These are phyloP conservation scores for Xiphophorus birchmanni DNA, from an alignment of 2,797 vertebrate genomes.

Conservation along the genomic window DNA sequence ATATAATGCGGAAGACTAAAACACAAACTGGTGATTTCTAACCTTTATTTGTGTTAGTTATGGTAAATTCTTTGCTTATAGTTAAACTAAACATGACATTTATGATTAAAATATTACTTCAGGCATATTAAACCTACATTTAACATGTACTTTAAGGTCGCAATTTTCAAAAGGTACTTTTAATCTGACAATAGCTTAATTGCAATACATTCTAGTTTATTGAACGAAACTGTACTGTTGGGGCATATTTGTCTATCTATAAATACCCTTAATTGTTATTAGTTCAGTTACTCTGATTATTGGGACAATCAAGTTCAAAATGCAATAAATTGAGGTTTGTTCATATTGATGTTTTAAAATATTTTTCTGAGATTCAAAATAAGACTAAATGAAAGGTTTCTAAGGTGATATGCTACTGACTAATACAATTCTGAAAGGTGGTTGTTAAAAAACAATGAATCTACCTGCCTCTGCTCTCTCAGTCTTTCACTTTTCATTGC, in stretches of 20 bases:
- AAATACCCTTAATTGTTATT: neutral
- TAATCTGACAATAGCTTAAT: neutral
- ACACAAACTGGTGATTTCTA: neutral
- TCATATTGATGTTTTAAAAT: neutral
- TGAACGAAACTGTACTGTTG: neutral
- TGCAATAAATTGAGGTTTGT: neutral
- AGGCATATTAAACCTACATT: neutral
- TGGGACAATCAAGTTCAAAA: neutral
- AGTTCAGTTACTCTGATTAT: neutral
- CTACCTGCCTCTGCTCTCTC: neutral
- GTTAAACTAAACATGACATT: neutral
- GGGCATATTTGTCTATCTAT: neutral
- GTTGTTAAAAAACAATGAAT: neutral
- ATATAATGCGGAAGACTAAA: neutral
- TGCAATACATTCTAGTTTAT: neutral
- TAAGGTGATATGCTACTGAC: neutral
- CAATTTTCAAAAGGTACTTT: neutral
- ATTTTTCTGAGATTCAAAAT: neutral
- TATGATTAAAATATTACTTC: neutral
- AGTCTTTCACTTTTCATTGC: conserved; percentile 9
- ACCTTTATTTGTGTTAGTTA: neutral
- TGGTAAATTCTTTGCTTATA: neutral
- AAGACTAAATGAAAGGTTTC: neutral
- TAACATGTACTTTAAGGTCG: neutral
- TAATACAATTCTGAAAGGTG: neutral